These are phyloP conservation scores for Polyergus mexicanus DNA, from an alignment of 1,140 invertebrate genomes.

Conservation along the genomic window DNA sequence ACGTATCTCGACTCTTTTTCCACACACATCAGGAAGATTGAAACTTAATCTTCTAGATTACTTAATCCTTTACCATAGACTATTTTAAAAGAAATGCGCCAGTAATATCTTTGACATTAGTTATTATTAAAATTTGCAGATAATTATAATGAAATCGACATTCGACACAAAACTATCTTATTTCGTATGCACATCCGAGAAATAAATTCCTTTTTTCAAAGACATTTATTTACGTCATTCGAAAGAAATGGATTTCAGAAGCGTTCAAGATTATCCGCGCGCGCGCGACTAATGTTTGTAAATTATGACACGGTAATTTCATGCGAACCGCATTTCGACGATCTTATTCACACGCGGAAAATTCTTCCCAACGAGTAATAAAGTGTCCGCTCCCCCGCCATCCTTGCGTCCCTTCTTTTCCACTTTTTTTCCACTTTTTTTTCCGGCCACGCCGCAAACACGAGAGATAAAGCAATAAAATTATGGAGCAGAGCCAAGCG, in stretches of 20 bases:
- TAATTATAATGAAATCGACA: constrained; percentile 21
- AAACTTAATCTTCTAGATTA: not conserved
- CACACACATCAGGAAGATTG: not conserved
- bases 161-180: constrained; percentile 26
- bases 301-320: constrained; percentile 26
- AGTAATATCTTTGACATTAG: not conserved
- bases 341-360: constrained; percentile 26
- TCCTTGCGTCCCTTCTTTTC: not conserved
- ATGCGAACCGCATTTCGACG: constrained; percentile 1
- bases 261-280: not conserved
- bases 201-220: not conserved
- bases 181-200: not conserved
- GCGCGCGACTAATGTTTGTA: not conserved
- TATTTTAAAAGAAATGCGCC: not conserved
- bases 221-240: not conserved
- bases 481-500: constrained; percentile 78
- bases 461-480: constrained; percentile 80
- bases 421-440: constrained; percentile 54
- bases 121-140: constrained; percentile 7
- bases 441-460: constrained; percentile 70
- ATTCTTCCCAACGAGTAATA: constrained; percentile 61
- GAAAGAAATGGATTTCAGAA: constrained; percentile 4
- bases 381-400: constrained; percentile 22
- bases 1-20: not conserved
- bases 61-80: not conserved